Evolutionary conservation across 1,140 invertebrate species (phyloP), one percentile per base, ranked within the genome.

Genomic region (Drosophila watanabei): DNA sequence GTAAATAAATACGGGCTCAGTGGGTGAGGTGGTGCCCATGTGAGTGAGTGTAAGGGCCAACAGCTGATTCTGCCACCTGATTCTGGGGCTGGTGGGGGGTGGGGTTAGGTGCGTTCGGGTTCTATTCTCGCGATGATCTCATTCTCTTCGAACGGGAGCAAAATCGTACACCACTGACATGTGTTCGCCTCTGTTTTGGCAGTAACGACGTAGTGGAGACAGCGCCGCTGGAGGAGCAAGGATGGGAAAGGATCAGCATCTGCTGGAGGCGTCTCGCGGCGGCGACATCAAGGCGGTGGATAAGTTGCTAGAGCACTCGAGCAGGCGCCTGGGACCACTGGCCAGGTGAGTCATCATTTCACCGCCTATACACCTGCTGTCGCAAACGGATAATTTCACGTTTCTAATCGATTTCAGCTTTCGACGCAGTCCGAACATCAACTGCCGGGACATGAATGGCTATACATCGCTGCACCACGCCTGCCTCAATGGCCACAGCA

Each of bases 401-500:
- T 4, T 18, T 24, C 18, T n/a, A 45, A 7, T n/a, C 6, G 16
- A 30, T 24, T 18, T 6, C 94, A 98, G 98, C 94, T 96, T 98
- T 92, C 94, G 97, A 60, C 95, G 97, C 92, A 97, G 97, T 63
- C 96, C 97, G 39, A 98, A 97, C 79, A 97, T 97, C 43, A 99
- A 99, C 94, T 97, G 97, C 79, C 97, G 98, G 94, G 98, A 99
- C 93, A 95, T 96, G 76, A 98, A 97, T 93, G 98, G 98, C 14
- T 99, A 98, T 92, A 98, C 98, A 2, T 96, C 98, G 10, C 95
- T 99, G 35, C 98, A 99, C 93, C 97, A 98, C 93, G 98, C 98
- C 37, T 97, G 98, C 66, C 95, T 99, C 35, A 98, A 99, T 94
- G 98, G 98, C 2, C 98, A 72, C 94, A 98, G 98, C 91, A 97